These are phyloP conservation scores for Pseudomyrmex sp. DNA, from an alignment of 1,140 invertebrate genomes.

Conservation along the genomic window DNA sequence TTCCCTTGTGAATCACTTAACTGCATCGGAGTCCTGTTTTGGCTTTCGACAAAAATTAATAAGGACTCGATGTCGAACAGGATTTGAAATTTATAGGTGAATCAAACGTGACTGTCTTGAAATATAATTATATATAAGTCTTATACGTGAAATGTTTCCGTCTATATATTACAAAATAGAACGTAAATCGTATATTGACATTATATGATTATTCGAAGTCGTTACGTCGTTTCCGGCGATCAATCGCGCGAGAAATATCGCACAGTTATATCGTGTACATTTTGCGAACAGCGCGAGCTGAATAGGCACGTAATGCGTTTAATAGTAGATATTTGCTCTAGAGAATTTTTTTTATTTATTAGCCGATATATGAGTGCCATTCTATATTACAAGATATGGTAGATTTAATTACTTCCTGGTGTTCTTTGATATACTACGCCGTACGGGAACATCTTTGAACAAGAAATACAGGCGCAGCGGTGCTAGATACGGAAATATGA, in stretches of 20 bases:
- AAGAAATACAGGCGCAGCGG: conserved; percentile 17
- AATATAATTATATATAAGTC: no score
- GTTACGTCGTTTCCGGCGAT: no score
- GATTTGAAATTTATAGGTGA: conserved; percentile 11
- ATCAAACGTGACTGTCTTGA: neutral
- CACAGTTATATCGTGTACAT: no score
- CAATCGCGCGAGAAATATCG: no score
- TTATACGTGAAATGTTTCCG: no score
- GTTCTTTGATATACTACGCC: conserved; percentile 32
- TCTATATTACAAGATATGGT: neutral
- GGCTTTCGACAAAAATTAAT: conserved; percentile 15
- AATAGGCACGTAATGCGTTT: neutral
- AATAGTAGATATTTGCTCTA: neutral
- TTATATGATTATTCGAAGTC: no score
- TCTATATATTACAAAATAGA: no score
- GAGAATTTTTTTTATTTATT: neutral
- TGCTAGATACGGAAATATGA: conserved; percentile 28
- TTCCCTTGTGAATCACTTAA: conserved; percentile 47
- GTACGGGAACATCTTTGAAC: conserved; percentile 5
- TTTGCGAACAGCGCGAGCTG: no score
- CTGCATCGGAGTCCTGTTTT: neutral
- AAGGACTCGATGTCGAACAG: neutral
- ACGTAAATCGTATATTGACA: no score
- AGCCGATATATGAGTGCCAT: neutral
- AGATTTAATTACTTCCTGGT: conserved; percentile 19